Conservation (phyloP, 2,797 vertebrate species). For the Rhynchotus rufescens region DNA sequence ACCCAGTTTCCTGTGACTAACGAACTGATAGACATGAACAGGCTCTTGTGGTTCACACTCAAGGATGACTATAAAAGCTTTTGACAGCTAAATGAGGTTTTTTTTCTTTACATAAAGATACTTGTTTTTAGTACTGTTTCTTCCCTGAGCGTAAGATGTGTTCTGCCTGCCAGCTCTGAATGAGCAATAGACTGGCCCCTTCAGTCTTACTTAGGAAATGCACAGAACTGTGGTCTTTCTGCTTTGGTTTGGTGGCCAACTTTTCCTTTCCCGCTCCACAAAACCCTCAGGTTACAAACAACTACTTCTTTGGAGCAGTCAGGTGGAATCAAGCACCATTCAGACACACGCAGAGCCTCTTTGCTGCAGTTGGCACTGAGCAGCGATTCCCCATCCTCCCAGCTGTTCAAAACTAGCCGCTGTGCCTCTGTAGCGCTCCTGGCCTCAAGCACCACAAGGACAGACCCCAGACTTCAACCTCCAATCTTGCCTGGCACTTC, state of each 20-base stretch:
- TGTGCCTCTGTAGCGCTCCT: not conserved
- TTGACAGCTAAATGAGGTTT: not conserved
- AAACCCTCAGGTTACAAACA: not conserved
- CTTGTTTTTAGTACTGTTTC: not conserved
- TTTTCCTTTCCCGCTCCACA: not conserved
- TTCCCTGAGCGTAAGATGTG: not conserved
- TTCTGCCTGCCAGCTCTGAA: not conserved
- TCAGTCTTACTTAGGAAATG: conserved; percentile 23
- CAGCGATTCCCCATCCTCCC: not conserved
- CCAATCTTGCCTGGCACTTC: not conserved
- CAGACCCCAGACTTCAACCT: not conserved
- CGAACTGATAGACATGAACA: not conserved
- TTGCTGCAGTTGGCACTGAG: not conserved
- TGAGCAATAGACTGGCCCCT: conserved; percentile 24
- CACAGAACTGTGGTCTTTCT: not conserved
- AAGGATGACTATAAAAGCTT: conserved; percentile 26
- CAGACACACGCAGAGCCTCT: not conserved
- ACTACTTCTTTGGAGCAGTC: not conserved
- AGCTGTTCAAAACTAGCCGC: not conserved
- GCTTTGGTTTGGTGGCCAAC: not conserved
- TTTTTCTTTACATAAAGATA: not conserved
- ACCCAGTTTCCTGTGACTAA: not conserved
- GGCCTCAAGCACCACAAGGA: not conserved
- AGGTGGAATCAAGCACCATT: not conserved
- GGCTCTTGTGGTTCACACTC: not conserved